Evolutionary conservation across 2,888 invertebrate species (phyloP).

Genomic region (Cheilosia impressa): DNA sequence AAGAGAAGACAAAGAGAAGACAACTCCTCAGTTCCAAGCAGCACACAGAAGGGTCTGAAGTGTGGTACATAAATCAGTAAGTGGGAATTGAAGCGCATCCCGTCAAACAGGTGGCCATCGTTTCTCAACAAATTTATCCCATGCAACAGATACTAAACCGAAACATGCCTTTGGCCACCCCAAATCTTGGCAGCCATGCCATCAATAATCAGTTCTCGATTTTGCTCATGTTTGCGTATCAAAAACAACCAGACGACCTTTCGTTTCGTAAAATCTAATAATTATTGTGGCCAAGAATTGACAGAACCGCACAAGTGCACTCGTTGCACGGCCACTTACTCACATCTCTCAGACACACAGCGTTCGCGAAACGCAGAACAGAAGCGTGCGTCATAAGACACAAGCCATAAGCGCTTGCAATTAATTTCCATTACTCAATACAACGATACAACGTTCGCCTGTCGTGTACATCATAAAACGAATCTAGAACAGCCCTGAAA

Average conservation of each 20-base stretch:
- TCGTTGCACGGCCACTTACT: conserved; percentile 7
- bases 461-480: conserved; percentile 24
- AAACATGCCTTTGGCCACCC: not conserved
- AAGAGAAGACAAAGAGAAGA: no score
- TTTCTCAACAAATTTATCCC: no score
- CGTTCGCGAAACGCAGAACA: conserved; percentile 20
- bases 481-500: conserved; percentile 44
- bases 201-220: no score
- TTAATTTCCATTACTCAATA: conserved; percentile 33
- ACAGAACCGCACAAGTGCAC: conserved; percentile 26
- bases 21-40: no score
- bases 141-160: no score
- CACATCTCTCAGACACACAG: not conserved
- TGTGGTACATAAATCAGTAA: no score
- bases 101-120: no score
- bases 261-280: not conserved
- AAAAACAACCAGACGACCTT: conserved; percentile 1
- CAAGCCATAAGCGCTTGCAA: conserved; percentile 2
- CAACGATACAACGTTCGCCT: not conserved
- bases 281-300: conserved; percentile 10
- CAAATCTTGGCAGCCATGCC: not conserved
- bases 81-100: no score
- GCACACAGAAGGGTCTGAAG: no score
- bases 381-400: conserved; percentile 30
- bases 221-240: not conserved